phyloP scores from a whole-genome alignment of 2,888 invertebrate species.

The Cordylochernes scorpioides region DNA sequence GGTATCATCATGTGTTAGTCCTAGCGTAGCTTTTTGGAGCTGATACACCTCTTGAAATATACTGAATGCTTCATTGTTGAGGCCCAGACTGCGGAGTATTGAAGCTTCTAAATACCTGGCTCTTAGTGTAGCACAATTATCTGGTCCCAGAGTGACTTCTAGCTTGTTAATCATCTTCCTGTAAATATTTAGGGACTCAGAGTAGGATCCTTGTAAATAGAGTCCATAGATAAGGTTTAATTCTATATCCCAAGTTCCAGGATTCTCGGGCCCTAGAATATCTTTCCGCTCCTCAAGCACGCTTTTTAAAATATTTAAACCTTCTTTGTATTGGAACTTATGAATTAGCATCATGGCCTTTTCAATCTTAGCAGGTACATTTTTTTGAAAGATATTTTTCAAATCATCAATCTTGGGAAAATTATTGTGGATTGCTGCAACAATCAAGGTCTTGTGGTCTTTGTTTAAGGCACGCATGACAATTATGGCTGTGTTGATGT shows the following conservation, averaged over 20 bases:
- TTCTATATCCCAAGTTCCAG: neutral
- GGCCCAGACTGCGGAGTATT: neutral
- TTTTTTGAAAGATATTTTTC: conserved; percentile 1
- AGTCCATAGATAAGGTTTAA: neutral
- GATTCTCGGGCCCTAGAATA: conserved; percentile 1
- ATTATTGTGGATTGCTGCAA: conserved; percentile 2
- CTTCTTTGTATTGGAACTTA: neutral
- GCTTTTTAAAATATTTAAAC: neutral
- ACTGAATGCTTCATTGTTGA: neutral
- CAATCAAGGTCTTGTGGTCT: neutral
- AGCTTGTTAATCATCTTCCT: neutral
- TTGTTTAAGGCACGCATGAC: conserved; percentile 1
- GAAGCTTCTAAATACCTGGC: neutral
- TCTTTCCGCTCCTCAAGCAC: neutral
- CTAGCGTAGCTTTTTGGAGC: neutral
- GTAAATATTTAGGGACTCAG: neutral
- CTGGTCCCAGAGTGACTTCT: neutral
- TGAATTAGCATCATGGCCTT: neutral
- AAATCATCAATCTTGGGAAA: neutral
- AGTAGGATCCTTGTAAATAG: neutral
- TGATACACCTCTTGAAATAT: conserved; percentile 1
- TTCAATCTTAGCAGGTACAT: conserved; percentile 1
- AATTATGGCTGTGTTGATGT: neutral
- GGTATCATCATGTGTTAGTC: neutral
- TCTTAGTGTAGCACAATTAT: neutral